A percentile compares a stretch with the other conserved stretches of the same genome.
phyloP scores from a whole-genome alignment of 2,113 vertebrate species.

The Channa maculata region DNA sequence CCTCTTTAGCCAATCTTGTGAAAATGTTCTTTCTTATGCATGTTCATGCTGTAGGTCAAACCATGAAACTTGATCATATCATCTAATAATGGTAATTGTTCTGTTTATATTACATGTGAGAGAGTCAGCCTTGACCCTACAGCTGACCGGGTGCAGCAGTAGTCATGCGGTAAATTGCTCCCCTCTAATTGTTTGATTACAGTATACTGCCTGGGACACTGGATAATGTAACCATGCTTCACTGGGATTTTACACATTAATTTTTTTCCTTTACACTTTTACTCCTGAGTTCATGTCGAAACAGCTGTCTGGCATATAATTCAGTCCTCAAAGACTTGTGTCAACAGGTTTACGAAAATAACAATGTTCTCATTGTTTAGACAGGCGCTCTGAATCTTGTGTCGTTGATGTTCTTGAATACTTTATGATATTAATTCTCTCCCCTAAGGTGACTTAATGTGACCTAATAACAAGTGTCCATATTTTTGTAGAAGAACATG shows the following conservation, averaged over 20 bases:
- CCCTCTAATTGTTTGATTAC: constrained; percentile 71
- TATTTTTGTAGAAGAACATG: constrained; percentile 74
- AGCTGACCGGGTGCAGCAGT: constrained; percentile 59
- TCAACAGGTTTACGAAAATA: constrained; percentile 85
- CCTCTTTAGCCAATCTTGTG: constrained; percentile 29
- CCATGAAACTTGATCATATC: constrained; percentile 66
- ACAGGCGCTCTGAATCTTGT: constrained; percentile 83
- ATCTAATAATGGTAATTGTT: constrained; percentile 61
- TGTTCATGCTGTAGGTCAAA: constrained; percentile 51
- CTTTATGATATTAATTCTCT: constrained; percentile 76
- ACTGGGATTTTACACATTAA: constrained; percentile 54
- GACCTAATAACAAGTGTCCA: constrained; percentile 75
- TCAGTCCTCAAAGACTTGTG: constrained; percentile 80
- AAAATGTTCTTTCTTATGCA: constrained; percentile 35
- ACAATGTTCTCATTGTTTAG: constrained; percentile 88
- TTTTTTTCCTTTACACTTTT: constrained; percentile 44
- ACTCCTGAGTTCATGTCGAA: constrained; percentile 64
- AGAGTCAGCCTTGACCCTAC: constrained; percentile 30
- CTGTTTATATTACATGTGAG: constrained; percentile 59
- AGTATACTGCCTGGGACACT: constrained; percentile 54
- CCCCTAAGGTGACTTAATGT: constrained; percentile 67
- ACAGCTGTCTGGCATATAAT: constrained; percentile 78
- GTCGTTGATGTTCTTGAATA: constrained; percentile 78
- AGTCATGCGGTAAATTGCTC: constrained; percentile 65
- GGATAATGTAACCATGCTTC: constrained; percentile 67